Base-by-base conservation (phyloP, 1,140 invertebrate species). In the Arion vulgaris region DNA sequence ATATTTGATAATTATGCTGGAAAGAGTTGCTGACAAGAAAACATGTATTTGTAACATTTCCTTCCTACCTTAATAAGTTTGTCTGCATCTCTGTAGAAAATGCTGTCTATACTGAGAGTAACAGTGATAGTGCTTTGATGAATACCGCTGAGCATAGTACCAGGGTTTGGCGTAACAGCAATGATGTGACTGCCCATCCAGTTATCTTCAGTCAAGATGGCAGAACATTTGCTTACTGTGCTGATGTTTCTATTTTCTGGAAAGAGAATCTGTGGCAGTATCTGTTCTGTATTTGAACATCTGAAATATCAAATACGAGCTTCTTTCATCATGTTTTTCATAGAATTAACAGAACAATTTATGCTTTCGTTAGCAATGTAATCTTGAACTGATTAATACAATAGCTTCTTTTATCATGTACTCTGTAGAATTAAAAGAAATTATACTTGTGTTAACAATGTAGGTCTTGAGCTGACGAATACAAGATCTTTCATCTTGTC, bases 131-230 rank as follows among this genome's bases (percentile, higher is more conserved):
- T 77, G 49, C 74, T 77, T 9, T 36, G 17, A 45, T 53, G 36
- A 13, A 45, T 1, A 23, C 77, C 77, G 36, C 28, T 23, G 11
- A 66, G 77, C 4, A n/a, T 26, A 7, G 36, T 26, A 5, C 77
- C 77, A 34, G 57, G 38, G 57, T 79, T 79, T 36, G 34, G 39
- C 19, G 77, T 79, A 13, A 79, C 77, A 68, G 77, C 53, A 32
- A 79, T 9, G 62, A 23, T 19, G n/a, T 28, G 32, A 13, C 34
- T 39, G 15, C 26, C 13, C 9, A 9, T 69, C 77, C 77, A 79
- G 77, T 68, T 51, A 49, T 9, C 57, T 1, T 41, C 28, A 13
- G 53, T 69, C 38, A 79, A 39, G 0, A 17, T n/a, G 23, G 39
- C 0, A 11, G 53, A 45, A 34, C 77, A 79, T 9, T 39, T 26